A percentile compares a stretch with the other conserved stretches of the same genome.
Conservation (phyloP, 2,113 vertebrate genomes). For the Lutjanus erythropterus region DNA sequence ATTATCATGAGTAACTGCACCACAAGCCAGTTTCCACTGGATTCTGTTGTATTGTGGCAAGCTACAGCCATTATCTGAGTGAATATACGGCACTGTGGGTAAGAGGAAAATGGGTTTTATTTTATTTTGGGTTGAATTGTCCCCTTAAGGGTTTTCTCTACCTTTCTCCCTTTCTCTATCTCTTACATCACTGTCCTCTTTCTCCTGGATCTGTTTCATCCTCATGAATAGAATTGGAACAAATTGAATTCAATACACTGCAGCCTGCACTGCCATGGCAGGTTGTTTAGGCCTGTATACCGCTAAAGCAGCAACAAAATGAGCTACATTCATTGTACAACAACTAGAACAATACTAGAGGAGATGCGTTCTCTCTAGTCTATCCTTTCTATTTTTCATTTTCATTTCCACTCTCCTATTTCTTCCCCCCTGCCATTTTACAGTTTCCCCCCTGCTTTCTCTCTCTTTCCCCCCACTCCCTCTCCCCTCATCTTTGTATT, state of each 20-base stretch:
- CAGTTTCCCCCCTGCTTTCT: not conserved
- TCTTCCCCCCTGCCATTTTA: not conserved
- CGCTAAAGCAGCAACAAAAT: not conserved
- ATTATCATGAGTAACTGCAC: constrained; percentile 7
- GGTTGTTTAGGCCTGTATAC: not conserved
- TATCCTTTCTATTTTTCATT: no score
- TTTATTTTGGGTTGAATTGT: constrained; percentile 10
- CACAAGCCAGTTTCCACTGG: constrained; percentile 9
- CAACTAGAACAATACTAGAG: not conserved
- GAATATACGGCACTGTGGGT: not conserved
- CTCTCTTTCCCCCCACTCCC: not conserved
- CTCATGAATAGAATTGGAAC: constrained; percentile 5
- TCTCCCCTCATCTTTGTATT: not conserved
- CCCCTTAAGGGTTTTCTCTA: constrained; percentile 29
- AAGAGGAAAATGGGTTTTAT: not conserved
- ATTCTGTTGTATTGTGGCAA: not conserved
- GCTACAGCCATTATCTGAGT: not conserved
- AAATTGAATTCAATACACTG: constrained; percentile 25
- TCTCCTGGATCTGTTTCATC: constrained; percentile 6
- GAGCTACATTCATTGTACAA: not conserved
- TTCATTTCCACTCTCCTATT: not conserved
- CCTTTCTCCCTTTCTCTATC: not conserved
- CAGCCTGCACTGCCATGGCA: not conserved
- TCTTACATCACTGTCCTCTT: constrained; percentile 10
- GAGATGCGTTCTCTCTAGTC: not conserved